Evolutionary conservation across 2,888 invertebrate genomes (phyloP), one percentile per base, ranked within the genome.

Genomic region (Melanotus villosus): DNA sequence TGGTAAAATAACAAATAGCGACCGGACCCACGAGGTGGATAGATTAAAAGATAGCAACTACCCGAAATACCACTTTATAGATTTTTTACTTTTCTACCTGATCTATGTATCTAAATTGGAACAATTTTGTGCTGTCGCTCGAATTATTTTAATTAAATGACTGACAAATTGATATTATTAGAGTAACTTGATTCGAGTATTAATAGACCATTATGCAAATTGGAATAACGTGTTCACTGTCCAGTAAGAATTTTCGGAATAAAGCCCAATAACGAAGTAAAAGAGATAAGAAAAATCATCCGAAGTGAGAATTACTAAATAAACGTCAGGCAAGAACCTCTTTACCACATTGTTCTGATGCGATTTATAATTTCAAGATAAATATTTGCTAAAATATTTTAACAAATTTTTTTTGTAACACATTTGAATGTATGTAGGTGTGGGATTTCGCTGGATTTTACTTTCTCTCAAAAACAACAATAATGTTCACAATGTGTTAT

Each of bases 1-100:
- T 79, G 79, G 75, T 79, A 78, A 82, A 81, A 81, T 83, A 83
- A 84, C 84, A 84, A 83, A 84, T 84, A 83, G 83, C 81, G 80
- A 79, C 78, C 78, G 75, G 75, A 76, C 76, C 75, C 75, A 68
- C 77, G 78, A 72, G 75, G 63, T 68, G 74, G 74, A 73, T 66
- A 77, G 79, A 80, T 80, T 68, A 63, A 67, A 65, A 77, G 79
- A 80, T 80, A 79, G 75, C 72, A 71, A 79, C 79, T 83, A 82
- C 80, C 81, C 80, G 81, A 83, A 82, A 82, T 81, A 76, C 80
- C 81, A 82, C 82, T 82, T 82, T 81, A 80, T 76, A 75, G 71
- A 71, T 73, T 76, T 75, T 73, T 73, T 75, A 70, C 67, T 70
- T 65, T 74, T 71, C 65, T 76, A 76, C 78, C 77, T 79, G 78